Evolutionary conservation across 2,888 invertebrate genomes (phyloP), one percentile per base, ranked within the genome.

Genomic region (Chirona hameri): DNA sequence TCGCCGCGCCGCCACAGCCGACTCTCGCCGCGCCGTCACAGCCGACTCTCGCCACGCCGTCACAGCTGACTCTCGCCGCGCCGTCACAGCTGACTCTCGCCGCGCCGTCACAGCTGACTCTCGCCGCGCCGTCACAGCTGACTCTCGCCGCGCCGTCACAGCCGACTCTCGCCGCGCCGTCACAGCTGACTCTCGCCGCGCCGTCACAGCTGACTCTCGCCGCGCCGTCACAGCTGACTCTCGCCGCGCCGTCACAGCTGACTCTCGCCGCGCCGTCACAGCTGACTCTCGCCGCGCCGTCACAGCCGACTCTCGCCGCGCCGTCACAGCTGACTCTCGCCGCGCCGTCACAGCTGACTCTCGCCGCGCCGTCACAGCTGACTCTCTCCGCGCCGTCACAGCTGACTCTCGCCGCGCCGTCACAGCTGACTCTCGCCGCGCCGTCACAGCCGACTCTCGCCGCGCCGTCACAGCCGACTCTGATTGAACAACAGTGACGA

Each of bases 241-340:
- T n/a, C 31, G 72, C 9, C 21, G 31, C 31, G 27, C 18, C 31
- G 72, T 31, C 29, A 83, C 84, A 85, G 84, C 76, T 12, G 79
- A n/a, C n/a, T n/a, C n/a, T n/a, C 31, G 72, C 9, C 21, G 31
- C 31, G 27, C 18, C 31, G 72, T 31, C 29, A 83, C 84, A 85
- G 84, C 76, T 12, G 79, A n/a, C n/a, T n/a, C n/a, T n/a, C 31
- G 72, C 9, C 21, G 31, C 31, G 27, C 18, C 31, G 72, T 31
- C 29, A 83, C 84, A 85, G 84, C 76, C 18, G 79, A n/a, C n/a
- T n/a, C n/a, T n/a, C 31, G 72, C 9, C 21, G 31, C 31, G 27
- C 18, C 31, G 72, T 31, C 29, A 83, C 84, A 85, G 84, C 76
- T 12, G 79, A n/a, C n/a, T n/a, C n/a, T n/a, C 31, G 72, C 9